Evolutionary conservation across 1,140 invertebrate species (phyloP), one percentile per base, ranked within the genome.

Genomic region (Zaprionus africanus): DNA sequence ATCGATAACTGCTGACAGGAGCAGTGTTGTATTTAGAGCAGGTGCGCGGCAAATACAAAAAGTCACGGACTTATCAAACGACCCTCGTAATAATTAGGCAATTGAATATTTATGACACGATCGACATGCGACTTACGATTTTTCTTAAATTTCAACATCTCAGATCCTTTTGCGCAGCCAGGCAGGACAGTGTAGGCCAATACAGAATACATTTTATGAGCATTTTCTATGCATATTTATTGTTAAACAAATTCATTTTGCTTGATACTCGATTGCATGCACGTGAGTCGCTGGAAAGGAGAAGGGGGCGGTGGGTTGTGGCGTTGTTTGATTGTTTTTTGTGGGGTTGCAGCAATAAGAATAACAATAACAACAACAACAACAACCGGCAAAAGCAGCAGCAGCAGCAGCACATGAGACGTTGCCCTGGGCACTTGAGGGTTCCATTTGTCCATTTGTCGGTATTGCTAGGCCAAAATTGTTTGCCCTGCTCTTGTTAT

Each of bases 341-440:
- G 68, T 62, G 79, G 82, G 75, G 74, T 69, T 68, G 67, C 60
- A 77, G 43, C 53, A 46, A 51, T 63, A 81, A 56, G 41, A 59
- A 36, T 28, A 63, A 26, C 36, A 59, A 49, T 38, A 79, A 34
- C 34, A 49, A 28, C 15, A 53, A 28, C 15, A 53, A 6, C 31
- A 36, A 6, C 31, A 36, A 36, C 60, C 31, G 31, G 31, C 31
- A 11, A 0, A 78, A 17, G 24, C 38, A 51, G 13, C n/a, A 51
- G 46, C 46, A 24, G n/a, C 57, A 22, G 36, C 38, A 60, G 22
- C 46, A 53, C 65, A 81, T 54, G 53, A 76, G 82, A 76, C 71
- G 76, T 86, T 87, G 84, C 73, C 84, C 53, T 72, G 75, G 84
- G 78, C 81, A 88, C 84, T 88, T 78, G 71, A 83, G 81, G 82